Percentiles rank a stretch among this genome's conserved stretches.
phyloP scores from a whole-genome alignment of 2,888 invertebrate species.

The Melieria omissa region DNA sequence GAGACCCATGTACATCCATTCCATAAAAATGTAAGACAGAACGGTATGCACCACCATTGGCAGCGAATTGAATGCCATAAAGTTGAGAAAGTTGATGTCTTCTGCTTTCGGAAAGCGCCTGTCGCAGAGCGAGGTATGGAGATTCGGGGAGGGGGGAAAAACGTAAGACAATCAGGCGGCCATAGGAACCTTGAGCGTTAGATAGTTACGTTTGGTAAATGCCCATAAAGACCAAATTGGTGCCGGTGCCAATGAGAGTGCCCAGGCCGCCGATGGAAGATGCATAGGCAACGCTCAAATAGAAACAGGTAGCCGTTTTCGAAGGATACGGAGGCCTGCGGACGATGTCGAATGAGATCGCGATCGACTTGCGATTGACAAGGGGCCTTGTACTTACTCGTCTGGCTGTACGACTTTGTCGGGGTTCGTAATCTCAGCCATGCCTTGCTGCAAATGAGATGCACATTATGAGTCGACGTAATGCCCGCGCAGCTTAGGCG shows the following conservation, averaged over 20 bases:
- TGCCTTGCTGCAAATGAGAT: slow-evolving; percentile 25
- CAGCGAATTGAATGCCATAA: slow-evolving; percentile 40
- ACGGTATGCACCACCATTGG: slow-evolving; percentile 36
- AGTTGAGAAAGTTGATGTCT: slow-evolving; percentile 42
- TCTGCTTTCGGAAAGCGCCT: slow-evolving; percentile 45
- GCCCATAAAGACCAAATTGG: slow-evolving; percentile 82
- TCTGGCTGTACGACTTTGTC: slow-evolving; percentile 4
- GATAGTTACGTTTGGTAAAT: slow-evolving; percentile 71
- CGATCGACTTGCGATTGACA: neutral
- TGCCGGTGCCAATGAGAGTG: slow-evolving; percentile 77
- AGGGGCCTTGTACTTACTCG: slow-evolving; percentile 19
- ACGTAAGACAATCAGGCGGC: too few relatives aligned
- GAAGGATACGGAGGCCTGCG: slow-evolving; percentile 68
- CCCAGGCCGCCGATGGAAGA: slow-evolving; percentile 79
- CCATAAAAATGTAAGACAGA: slow-evolving; percentile 39
- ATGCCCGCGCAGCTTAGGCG: too few relatives aligned
- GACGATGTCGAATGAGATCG: neutral
- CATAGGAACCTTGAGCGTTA: slow-evolving; percentile 41
- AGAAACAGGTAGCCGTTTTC: slow-evolving; percentile 77
- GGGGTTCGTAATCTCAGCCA: slow-evolving; percentile 20
- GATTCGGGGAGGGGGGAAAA: too few relatives aligned
- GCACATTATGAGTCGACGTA: neutral
- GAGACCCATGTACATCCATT: slow-evolving; percentile 46
- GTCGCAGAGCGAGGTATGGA: neutral
- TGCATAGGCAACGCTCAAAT: slow-evolving; percentile 78